A percentile compares a stretch with the other conserved stretches of the same genome.
phyloP scores from a whole-genome alignment of 2,797 vertebrate genomes.

The Sebastes cheni region DNA sequence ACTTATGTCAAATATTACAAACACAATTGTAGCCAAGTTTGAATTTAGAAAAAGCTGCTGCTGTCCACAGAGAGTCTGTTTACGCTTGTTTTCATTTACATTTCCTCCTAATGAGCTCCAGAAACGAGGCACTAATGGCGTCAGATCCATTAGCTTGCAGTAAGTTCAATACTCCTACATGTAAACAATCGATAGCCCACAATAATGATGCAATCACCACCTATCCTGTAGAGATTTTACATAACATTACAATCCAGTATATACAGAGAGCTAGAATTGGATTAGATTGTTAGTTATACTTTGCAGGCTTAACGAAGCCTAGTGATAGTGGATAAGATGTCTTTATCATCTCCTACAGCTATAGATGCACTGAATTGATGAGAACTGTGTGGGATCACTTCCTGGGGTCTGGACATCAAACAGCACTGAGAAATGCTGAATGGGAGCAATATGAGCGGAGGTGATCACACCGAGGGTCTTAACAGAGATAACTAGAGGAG shows the following conservation, averaged over 20 bases:
- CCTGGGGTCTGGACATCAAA: neutral
- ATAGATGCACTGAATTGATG: neutral
- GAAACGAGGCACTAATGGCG: neutral
- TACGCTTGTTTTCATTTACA: neutral
- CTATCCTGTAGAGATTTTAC: neutral
- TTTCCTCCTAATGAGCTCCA: constrained; percentile 6
- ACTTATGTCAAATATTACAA: neutral
- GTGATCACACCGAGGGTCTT: neutral
- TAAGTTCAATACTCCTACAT: neutral
- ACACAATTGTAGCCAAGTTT: neutral
- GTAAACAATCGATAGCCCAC: neutral
- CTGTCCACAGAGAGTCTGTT: neutral
- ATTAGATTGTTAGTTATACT: neutral
- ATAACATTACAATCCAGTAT: neutral
- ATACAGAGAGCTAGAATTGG: neutral
- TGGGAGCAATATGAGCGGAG: neutral
- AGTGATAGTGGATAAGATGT: neutral
- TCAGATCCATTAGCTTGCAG: constrained; percentile 2
- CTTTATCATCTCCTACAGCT: neutral
- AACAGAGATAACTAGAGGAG: too few relatives aligned
- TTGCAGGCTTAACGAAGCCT: neutral
- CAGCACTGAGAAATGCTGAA: neutral
- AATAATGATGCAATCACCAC: neutral
- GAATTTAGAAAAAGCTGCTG: neutral
- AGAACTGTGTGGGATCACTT: neutral